phyloP scores from a whole-genome alignment of 1,140 invertebrate genomes.

The Druon quercuslanigerum region DNA sequence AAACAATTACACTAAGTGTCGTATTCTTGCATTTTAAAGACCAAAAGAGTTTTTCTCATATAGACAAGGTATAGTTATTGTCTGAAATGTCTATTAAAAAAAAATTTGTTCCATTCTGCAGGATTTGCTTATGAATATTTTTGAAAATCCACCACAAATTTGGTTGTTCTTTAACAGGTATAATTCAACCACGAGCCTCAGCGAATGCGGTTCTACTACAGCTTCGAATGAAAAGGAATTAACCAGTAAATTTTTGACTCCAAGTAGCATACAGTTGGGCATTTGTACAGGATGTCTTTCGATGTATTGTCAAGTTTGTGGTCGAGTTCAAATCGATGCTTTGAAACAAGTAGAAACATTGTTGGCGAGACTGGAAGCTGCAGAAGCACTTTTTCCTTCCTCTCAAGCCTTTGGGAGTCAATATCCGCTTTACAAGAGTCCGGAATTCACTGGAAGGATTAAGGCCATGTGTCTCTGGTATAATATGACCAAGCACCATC shows the following conservation, averaged over 20 bases:
- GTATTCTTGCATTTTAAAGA: no score
- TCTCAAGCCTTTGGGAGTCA: constrained; percentile 84
- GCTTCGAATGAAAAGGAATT: constrained; percentile 33
- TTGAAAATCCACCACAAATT: constrained; percentile 1
- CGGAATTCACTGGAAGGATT: constrained; percentile 81
- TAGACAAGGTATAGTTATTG: no score
- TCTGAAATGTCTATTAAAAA: no score
- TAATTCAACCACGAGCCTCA: constrained; percentile 44
- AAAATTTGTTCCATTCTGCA: not conserved
- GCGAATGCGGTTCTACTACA: constrained; percentile 16
- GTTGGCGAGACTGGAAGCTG: constrained; percentile 83
- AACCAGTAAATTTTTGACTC: constrained; percentile 32
- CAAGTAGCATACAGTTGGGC: constrained; percentile 52
- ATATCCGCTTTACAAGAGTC: constrained; percentile 83
- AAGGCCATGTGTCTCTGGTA: constrained; percentile 92
- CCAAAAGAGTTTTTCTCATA: no score
- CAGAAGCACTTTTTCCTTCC: constrained; percentile 89
- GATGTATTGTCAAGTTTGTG: constrained; percentile 83
- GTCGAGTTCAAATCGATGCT: constrained; percentile 82
- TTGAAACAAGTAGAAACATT: constrained; percentile 84
- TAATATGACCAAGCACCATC: constrained; percentile 90
- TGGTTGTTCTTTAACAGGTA: constrained; percentile 53
- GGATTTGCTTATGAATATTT: not conserved
- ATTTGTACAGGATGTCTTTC: constrained; percentile 79
- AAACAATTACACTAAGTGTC: no score